phyloP scores from a whole-genome alignment of 2,888 invertebrate species.

The Parascotia fuliginaria region DNA sequence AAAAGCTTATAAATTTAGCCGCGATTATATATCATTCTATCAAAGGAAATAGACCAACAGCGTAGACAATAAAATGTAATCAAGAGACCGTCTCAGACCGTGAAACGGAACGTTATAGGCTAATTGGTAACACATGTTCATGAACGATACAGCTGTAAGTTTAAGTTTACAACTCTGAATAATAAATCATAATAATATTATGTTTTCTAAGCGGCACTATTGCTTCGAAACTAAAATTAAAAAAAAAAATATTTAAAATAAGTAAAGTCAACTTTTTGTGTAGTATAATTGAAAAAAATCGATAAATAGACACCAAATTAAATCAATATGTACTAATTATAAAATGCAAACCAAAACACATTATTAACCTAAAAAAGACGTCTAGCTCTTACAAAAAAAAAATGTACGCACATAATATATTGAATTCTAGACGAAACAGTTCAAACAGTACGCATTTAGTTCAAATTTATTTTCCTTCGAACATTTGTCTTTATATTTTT shows the following conservation, averaged over 20 bases:
- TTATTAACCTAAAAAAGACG: too few species aligned
- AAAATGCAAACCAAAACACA: too few species aligned
- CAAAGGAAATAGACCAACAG: conserved; percentile 68
- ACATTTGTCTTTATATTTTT: background rate
- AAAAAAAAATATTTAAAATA: too few species aligned
- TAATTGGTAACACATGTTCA: conserved; percentile 76
- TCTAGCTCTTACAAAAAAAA: too few species aligned
- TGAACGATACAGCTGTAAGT: conserved; percentile 25
- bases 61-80: conserved; percentile 80
- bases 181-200: background rate
- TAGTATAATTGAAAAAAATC: too few species aligned
- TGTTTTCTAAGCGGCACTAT: background rate
- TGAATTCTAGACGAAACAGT: background rate
- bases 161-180: background rate
- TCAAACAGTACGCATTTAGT: background rate
- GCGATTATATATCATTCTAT: conserved; percentile 10
- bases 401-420: too few species aligned
- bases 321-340: too few species aligned
- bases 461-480: background rate
- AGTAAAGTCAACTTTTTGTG: too few species aligned
- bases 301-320: too few species aligned
- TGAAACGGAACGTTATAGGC: conserved; percentile 64
- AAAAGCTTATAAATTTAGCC: conserved; percentile 10
- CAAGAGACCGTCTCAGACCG: conserved; percentile 66
- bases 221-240: background rate